Evolutionary conservation across 2,888 invertebrate species (phyloP).

Genomic region (Plagodis dolabraria): DNA sequence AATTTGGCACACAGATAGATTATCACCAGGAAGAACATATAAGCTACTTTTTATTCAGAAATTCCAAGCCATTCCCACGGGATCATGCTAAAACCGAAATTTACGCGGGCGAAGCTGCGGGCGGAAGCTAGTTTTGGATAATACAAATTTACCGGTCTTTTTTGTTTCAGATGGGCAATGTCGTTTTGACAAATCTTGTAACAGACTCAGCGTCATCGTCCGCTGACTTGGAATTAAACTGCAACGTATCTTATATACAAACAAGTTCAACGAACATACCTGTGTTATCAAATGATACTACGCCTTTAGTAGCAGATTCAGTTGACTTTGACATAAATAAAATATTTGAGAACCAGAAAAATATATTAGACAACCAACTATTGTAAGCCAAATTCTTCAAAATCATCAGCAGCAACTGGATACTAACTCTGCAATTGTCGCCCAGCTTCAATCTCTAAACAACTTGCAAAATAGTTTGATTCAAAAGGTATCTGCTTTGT

Average conservation of each 20-base stretch:
- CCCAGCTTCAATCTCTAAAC: background rate
- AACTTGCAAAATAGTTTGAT: slow-evolving; percentile 5
- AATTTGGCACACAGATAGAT: too few relatives aligned
- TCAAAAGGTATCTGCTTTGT: slow-evolving; percentile 17
- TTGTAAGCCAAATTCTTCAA: slow-evolving; percentile 11
- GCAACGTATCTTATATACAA: too few relatives aligned
- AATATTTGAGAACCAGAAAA: slow-evolving; percentile 17
- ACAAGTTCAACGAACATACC: too few relatives aligned
- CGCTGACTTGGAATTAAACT: slow-evolving; percentile 3
- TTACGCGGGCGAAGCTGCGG: too few relatives aligned
- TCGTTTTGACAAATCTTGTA: slow-evolving; percentile 7
- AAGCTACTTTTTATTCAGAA: too few relatives aligned
- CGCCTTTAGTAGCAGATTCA: slow-evolving; percentile 2
- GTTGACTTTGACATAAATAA: slow-evolving; percentile 11
- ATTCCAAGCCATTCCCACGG: too few relatives aligned
- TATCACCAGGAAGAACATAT: too few relatives aligned
- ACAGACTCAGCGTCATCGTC: slow-evolving; percentile 5
- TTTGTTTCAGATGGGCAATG: slow-evolving; percentile 17
- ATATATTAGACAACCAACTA: slow-evolving; percentile 15
- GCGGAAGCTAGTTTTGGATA: too few relatives aligned
- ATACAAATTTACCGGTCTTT: background rate
- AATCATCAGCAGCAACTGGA: slow-evolving; percentile 16
- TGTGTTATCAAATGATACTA: too few relatives aligned
- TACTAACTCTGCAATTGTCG: slow-evolving; percentile 11
- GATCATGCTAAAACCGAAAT: too few relatives aligned